phyloP scores from a whole-genome alignment of 1,140 invertebrate genomes.

The Asobara japonica region DNA sequence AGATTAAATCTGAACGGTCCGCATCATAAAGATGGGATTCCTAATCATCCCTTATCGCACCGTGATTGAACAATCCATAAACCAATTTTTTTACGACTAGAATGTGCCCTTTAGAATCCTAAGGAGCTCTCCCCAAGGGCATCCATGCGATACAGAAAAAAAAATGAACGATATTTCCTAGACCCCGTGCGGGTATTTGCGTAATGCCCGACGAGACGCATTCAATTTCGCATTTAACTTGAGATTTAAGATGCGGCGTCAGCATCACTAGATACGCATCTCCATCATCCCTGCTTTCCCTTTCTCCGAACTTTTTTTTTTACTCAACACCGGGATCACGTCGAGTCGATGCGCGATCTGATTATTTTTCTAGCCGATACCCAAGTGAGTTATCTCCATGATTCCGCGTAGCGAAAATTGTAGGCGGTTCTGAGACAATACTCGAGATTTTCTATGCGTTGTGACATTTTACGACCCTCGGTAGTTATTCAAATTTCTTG shows the following conservation, averaged over 20 bases:
- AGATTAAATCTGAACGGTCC: no score
- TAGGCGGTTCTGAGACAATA: not conserved
- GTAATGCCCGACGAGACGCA: constrained; percentile 9
- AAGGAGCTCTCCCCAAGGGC: no score
- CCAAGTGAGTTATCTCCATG: constrained; percentile 32
- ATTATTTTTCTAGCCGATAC: constrained; percentile 31
- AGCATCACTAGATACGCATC: constrained; percentile 23
- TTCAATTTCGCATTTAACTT: constrained; percentile 29
- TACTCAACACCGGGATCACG: not conserved
- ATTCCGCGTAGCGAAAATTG: constrained; percentile 27
- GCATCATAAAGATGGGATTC: no score
- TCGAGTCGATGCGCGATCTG: constrained; percentile 1
- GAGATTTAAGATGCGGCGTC: constrained; percentile 32
- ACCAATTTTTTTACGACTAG: no score
- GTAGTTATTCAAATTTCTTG: no score
- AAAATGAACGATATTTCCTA: constrained; percentile 5
- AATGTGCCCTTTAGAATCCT: no score
- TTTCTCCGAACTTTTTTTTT: not conserved
- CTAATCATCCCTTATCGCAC: no score
- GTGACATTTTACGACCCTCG: constrained; percentile 19
- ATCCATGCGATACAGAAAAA: no score
- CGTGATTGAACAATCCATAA: no score
- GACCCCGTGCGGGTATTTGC: constrained; percentile 6
- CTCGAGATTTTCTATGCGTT: constrained; percentile 17
- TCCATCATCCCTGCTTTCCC: constrained; percentile 29